phyloP scores from a whole-genome alignment of 2,113 vertebrate species.

The Hippoglossus stenolepis region DNA sequence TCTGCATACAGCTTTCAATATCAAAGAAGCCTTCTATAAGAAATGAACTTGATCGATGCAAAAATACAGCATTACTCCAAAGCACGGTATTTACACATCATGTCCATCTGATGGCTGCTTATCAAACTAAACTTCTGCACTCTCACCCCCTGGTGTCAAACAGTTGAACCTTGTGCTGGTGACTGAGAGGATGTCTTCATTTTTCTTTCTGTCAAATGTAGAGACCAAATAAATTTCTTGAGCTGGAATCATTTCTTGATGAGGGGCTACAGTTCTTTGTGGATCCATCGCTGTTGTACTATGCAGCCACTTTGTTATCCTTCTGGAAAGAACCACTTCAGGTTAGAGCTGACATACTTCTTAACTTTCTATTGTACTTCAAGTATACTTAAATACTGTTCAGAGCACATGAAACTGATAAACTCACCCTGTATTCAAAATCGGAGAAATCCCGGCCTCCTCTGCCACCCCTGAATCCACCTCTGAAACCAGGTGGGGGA shows the following conservation, averaged over 20 bases:
- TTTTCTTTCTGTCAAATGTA: constrained; percentile 84
- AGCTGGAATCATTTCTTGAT: constrained; percentile 75
- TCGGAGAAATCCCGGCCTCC: constrained; percentile 94
- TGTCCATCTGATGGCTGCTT: constrained; percentile 80
- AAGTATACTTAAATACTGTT: not conserved
- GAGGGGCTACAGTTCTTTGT: constrained; percentile 82
- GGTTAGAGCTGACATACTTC: not conserved
- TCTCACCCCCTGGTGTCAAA: constrained; percentile 83
- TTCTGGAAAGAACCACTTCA: constrained; percentile 82
- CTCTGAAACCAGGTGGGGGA: constrained; percentile 87
- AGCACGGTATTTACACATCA: constrained; percentile 86
- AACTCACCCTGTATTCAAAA: constrained; percentile 94
- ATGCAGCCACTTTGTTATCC: constrained; percentile 98
- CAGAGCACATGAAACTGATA: not conserved
- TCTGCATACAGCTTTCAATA: constrained; percentile 84
- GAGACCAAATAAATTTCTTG: constrained; percentile 75
- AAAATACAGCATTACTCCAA: constrained; percentile 90
- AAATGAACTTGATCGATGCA: constrained; percentile 88
- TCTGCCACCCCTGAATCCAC: constrained; percentile 89
- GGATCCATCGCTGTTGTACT: constrained; percentile 80
- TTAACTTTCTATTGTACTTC: not conserved
- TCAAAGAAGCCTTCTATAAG: constrained; percentile 88
- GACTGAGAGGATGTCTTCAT: constrained; percentile 88
- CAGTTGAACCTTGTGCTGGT: constrained; percentile 90
- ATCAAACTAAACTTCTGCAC: constrained; percentile 81